A percentile compares a stretch with the other conserved stretches of the same genome.
phyloP scores from a whole-genome alignment of 2,888 invertebrate genomes.

The Hirtodrosophila confusa region DNA sequence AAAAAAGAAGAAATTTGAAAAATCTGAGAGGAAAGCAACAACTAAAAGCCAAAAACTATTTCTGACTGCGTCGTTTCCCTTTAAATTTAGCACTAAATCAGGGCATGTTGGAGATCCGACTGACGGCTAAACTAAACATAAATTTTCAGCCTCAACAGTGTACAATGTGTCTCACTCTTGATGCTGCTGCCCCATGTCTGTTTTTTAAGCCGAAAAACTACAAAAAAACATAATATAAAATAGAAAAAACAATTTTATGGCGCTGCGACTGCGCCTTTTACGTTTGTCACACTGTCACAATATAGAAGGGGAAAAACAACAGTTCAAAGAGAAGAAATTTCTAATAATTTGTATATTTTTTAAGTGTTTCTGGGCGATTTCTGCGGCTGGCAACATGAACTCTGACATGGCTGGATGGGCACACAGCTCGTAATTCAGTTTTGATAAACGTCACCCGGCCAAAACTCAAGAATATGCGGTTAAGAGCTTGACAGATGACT shows the following conservation, averaged over 20 bases:
- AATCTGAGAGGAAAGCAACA: slow-evolving; percentile 1
- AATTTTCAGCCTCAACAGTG: slow-evolving; percentile 56
- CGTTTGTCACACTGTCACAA: slow-evolving; percentile 60
- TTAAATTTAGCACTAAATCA: slow-evolving; percentile 81
- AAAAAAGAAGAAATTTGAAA: slow-evolving; percentile 7
- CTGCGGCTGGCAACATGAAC: slow-evolving; percentile 73
- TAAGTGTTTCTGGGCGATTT: slow-evolving; percentile 31
- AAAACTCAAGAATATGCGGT: slow-evolving; percentile 15
- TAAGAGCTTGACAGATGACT: slow-evolving; percentile 46
- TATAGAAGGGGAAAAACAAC: slow-evolving; percentile 30
- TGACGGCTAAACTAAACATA: slow-evolving; percentile 70
- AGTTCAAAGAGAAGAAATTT: slow-evolving; percentile 25
- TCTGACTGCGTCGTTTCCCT: slow-evolving; percentile 30
- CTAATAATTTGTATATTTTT: slow-evolving; percentile 59
- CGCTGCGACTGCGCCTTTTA: slow-evolving; percentile 58
- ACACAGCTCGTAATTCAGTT: slow-evolving; percentile 55
- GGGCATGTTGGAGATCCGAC: slow-evolving; percentile 64
- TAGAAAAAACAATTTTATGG: slow-evolving; percentile 51
- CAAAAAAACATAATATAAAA: slow-evolving; percentile 8
- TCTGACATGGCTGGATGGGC: slow-evolving; percentile 59
- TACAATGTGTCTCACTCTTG: slow-evolving; percentile 71
- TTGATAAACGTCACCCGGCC: slow-evolving; percentile 54
- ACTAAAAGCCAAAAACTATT: slow-evolving; percentile 44
- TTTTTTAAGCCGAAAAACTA: slow-evolving; percentile 12
- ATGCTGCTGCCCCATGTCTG: slow-evolving; percentile 25